Conservation (phyloP, 92 coral and sea anemone genomes). For the Parazoanthus swiftii region DNA sequence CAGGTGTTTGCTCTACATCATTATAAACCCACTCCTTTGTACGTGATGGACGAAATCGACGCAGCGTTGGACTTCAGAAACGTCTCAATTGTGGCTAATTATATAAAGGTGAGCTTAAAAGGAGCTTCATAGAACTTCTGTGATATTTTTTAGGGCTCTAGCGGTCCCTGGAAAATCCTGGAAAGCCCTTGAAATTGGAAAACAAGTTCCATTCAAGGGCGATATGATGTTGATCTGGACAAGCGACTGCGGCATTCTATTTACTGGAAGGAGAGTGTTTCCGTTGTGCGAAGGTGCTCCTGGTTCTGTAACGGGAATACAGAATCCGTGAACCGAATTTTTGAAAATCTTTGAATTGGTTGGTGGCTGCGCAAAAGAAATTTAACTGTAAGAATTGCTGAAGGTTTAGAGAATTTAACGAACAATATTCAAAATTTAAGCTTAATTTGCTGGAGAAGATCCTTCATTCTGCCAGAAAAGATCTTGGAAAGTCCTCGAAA, state of each 20-base stretch:
- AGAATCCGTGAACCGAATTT: slow-evolving; percentile 58
- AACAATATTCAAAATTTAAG: too few species aligned
- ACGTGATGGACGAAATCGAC: slow-evolving; percentile 99
- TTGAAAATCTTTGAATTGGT: too few species aligned
- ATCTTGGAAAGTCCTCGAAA: too few species aligned
- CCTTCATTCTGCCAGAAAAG: too few species aligned
- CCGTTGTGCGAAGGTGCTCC: slow-evolving; percentile 91
- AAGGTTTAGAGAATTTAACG: too few species aligned
- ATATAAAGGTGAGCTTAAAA: slow-evolving; percentile 80
- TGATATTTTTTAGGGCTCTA: not conserved
- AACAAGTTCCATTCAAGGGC: slow-evolving; percentile 37
- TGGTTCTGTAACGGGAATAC: slow-evolving; percentile 97
- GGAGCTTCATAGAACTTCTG: not conserved
- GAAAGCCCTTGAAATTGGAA: not conserved
- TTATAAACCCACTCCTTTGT: slow-evolving; percentile 94
- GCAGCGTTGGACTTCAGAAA: slow-evolving; percentile 98
- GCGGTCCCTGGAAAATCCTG: not conserved
- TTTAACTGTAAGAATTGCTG: too few species aligned
- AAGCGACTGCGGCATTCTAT: slow-evolving; percentile 78
- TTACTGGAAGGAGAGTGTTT: slow-evolving; percentile 88
- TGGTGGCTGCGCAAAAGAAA: too few species aligned
- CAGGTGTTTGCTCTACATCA: slow-evolving; percentile 98
- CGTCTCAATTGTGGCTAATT: slow-evolving; percentile 97
- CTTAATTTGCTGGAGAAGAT: too few species aligned
- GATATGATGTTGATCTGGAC: slow-evolving; percentile 97